These are phyloP conservation scores for Riparia riparia DNA, from an alignment of 2,113 vertebrate species.

Conservation along the genomic window DNA sequence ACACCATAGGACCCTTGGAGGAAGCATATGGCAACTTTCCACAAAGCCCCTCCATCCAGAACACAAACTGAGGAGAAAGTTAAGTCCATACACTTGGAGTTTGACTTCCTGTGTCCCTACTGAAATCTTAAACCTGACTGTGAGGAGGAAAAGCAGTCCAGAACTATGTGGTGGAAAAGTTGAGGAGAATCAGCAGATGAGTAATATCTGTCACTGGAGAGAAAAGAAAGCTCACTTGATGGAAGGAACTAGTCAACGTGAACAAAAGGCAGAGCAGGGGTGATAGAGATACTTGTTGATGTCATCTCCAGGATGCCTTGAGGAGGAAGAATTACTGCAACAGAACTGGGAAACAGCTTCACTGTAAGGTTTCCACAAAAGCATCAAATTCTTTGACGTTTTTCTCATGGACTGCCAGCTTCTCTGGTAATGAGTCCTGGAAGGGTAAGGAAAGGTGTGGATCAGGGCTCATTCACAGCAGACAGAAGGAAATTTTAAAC, in stretches of 20 bases:
- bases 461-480: neutral
- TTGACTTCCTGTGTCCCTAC: neutral
- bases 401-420: conserved; percentile 94
- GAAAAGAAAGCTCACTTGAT: conserved; percentile 14
- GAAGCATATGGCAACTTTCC: neutral
- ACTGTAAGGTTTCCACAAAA: conserved; percentile 98
- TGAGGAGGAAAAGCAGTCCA: neutral
- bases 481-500: neutral
- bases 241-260: neutral
- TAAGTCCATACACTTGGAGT: neutral
- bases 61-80: neutral
- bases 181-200: conserved; percentile 8
- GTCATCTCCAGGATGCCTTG: conserved; percentile 30
- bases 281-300: neutral
- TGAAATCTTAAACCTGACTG: neutral
- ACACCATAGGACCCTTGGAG: neutral
- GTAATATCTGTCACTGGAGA: neutral
- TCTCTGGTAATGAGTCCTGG: conserved; percentile 96
- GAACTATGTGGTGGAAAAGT: neutral
- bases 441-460: neutral
- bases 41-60: neutral
- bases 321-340: conserved; percentile 38
- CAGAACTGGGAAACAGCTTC: conserved; percentile 45
- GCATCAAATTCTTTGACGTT: conserved; percentile 98
- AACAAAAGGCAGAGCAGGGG: conserved; percentile 5